phyloP scores from a whole-genome alignment of 2,113 vertebrate genomes.

The Gobio gobio region DNA sequence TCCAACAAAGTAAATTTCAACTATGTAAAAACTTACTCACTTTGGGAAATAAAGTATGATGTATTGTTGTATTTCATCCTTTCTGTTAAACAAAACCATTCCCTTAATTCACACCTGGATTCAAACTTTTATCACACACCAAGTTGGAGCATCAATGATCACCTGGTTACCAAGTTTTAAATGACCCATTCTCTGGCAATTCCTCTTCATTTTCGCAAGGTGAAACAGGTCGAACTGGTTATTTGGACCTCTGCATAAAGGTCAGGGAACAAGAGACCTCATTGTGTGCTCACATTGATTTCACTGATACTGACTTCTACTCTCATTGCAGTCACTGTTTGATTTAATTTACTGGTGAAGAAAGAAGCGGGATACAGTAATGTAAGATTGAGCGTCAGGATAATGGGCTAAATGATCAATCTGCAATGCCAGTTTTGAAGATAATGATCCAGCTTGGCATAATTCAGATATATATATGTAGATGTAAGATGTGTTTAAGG shows the following conservation, averaged over 20 bases:
- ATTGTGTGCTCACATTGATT: slow-evolving; percentile 38
- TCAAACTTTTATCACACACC: background rate
- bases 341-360: slow-evolving; percentile 25
- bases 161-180: background rate
- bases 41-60: background rate
- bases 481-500: no score
- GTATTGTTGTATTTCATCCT: background rate
- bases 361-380: background rate
- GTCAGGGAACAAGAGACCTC: slow-evolving; percentile 36
- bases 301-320: slow-evolving; percentile 24
- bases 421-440: background rate
- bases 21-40: background rate
- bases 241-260: slow-evolving; percentile 44
- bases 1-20: background rate
- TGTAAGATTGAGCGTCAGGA: background rate
- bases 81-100: background rate
- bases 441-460: background rate
- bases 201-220: slow-evolving; percentile 27
- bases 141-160: background rate
- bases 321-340: slow-evolving; percentile 1
- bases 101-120: background rate
- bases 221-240: slow-evolving; percentile 19
- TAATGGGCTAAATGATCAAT: background rate
- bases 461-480: background rate
- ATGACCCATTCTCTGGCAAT: slow-evolving; percentile 6